phyloP scores from a whole-genome alignment of 2,888 invertebrate species.

The Phrixothrix hirtus region DNA sequence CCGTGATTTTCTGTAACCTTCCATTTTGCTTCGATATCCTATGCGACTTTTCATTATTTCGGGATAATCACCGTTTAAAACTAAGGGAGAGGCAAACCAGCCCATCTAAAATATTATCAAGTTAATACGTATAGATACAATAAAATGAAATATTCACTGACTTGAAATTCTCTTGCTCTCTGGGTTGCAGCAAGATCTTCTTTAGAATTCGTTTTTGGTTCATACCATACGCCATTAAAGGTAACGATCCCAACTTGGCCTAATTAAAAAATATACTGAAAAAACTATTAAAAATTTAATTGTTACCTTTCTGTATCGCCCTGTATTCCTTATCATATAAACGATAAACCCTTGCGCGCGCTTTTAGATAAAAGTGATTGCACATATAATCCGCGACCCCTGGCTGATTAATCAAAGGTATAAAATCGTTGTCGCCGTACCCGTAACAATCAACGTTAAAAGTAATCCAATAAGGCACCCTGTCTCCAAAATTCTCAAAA shows the following conservation, averaged over 20 bases:
- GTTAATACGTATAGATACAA: no score
- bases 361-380: slow-evolving; percentile 64
- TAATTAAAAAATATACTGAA: slow-evolving; percentile 36
- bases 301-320: slow-evolving; percentile 40
- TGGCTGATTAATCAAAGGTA: slow-evolving; percentile 49
- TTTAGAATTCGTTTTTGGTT: slow-evolving; percentile 62
- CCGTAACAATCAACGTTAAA: slow-evolving; percentile 58
- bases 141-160: background rate
- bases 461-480: slow-evolving; percentile 59
- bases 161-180: slow-evolving; percentile 60
- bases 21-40: slow-evolving; percentile 59
- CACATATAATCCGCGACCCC: slow-evolving; percentile 65
- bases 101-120: slow-evolving; percentile 52
- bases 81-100: slow-evolving; percentile 63
- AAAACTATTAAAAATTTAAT: background rate
- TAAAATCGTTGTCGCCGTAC: slow-evolving; percentile 52
- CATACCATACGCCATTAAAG: slow-evolving; percentile 64
- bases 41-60: slow-evolving; percentile 60
- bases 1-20: slow-evolving; percentile 62
- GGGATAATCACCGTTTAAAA: slow-evolving; percentile 63
- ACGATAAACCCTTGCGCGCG: slow-evolving; percentile 67
- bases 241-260: slow-evolving; percentile 65
- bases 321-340: slow-evolving; percentile 61
- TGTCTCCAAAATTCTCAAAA: slow-evolving; percentile 41
- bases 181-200: slow-evolving; percentile 65